Conservation (phyloP, 1,140 invertebrate genomes). For the Drosophila tropicalis region DNA sequence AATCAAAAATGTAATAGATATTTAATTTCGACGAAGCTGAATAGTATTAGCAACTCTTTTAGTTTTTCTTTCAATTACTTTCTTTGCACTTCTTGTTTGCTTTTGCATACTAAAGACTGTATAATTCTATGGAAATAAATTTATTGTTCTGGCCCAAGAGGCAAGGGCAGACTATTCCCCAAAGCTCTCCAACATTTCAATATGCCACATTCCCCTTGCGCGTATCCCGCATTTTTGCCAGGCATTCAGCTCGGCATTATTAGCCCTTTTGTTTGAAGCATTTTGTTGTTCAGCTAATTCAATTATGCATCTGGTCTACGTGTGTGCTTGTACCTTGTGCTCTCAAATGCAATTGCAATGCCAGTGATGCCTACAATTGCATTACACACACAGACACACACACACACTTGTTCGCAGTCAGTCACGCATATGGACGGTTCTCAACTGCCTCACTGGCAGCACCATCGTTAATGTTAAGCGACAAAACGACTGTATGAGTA, state of each 20-base stretch:
- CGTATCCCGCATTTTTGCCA: slow-evolving; percentile 3
- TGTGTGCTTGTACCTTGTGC: slow-evolving; percentile 38
- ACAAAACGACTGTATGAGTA: slow-evolving; percentile 28
- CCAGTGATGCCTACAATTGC: slow-evolving; percentile 33
- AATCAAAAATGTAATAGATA: too few relatives aligned
- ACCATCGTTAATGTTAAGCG: slow-evolving; percentile 32
- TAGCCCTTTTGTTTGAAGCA: slow-evolving; percentile 65
- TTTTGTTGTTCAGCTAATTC: slow-evolving; percentile 71
- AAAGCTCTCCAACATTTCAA: slow-evolving; percentile 13
- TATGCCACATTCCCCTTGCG: slow-evolving; percentile 4
- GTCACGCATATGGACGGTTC: slow-evolving; percentile 45
- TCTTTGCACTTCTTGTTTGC: slow-evolving; percentile 4
- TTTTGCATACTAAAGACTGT: neutral
- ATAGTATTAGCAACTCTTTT: too few relatives aligned
- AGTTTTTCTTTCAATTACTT: neutral
- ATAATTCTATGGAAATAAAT: neutral
- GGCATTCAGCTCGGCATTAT: slow-evolving; percentile 54
- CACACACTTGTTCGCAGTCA: slow-evolving; percentile 38
- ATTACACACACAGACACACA: slow-evolving; percentile 7
- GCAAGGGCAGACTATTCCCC: slow-evolving; percentile 16
- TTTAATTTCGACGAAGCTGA: too few relatives aligned
- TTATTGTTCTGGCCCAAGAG: slow-evolving; percentile 1
- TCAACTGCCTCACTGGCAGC: neutral
- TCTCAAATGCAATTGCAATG: slow-evolving; percentile 34
- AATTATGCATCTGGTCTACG: slow-evolving; percentile 60